Evolutionary conservation across 2,113 vertebrate species (phyloP), one percentile per base, ranked within the genome.

Genomic region (Aplodontia rufa): DNA sequence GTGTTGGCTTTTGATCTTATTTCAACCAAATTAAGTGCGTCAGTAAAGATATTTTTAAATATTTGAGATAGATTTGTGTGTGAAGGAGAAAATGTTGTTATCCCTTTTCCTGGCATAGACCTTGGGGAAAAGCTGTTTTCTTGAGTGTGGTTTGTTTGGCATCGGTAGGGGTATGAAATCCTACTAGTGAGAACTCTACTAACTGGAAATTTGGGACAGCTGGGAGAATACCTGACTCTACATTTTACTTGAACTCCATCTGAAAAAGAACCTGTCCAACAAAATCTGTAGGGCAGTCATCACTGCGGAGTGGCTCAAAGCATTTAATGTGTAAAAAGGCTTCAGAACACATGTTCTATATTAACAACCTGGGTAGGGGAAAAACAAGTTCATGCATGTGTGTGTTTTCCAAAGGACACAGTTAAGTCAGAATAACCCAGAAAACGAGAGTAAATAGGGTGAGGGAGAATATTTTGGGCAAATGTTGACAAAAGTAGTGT

Each of bases 351-450:
- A 71, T 51, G 22, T 64, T 72, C 88, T 92, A 16, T 85, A 35
- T 68, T 78, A 91, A 93, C 60, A 90, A 45, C 24, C 28, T 87
- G 35, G 45, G 13, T 87, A 22, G 66, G 24, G 42, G n/a, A 58
- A 68, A 80, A 45, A 55, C 58, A 85, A 19, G 37, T 90, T 89
- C 51, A 26, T 10, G 26, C 78, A 0, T 69, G 19, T 62, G 42
- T 68, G 75, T 58, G 91, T 95, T 60, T 88, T 93, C 80, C 87
- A 81, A 79, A 76, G 53, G 58, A 35, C 8, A 88, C 24, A 88
- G 19, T 4, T 83, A 79, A 92, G 79, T 94, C 49, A 88, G 42
- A 85, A 76, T 72, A 81, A 68, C 53, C 35, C 28, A 89, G 68
- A 64, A 79, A 82, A 12, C 91, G 22, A 90, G 26, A 26, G n/a